Conservation (phyloP, 2,888 invertebrate genomes). For the Exocentrus adspersus region DNA sequence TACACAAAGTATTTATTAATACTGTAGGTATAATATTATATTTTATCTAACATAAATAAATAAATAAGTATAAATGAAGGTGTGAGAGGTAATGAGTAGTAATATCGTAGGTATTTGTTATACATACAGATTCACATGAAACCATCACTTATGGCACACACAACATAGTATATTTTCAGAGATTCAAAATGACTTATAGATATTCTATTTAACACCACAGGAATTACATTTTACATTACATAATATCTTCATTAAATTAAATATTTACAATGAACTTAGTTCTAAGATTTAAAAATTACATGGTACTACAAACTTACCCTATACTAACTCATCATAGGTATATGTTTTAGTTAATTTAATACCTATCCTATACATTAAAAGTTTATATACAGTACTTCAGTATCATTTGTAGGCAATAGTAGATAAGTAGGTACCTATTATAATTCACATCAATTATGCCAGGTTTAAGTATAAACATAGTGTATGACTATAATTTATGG, state of each 20-base stretch:
- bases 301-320: no score
- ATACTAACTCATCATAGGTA: no score
- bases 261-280: slow-evolving; percentile 46
- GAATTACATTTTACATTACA: slow-evolving; percentile 17
- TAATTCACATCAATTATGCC: slow-evolving; percentile 38
- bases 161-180: slow-evolving; percentile 12
- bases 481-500: no score
- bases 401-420: slow-evolving; percentile 52
- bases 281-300: slow-evolving; percentile 34
- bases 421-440: no score
- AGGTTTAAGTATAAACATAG: slow-evolving; percentile 46
- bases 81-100: slow-evolving; percentile 32
- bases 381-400: slow-evolving; percentile 56
- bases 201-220: slow-evolving; percentile 27
- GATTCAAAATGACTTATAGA: slow-evolving; percentile 5
- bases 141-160: slow-evolving; percentile 41
- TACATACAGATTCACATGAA: slow-evolving; percentile 30
- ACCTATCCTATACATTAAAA: slow-evolving; percentile 55
- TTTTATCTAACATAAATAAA: slow-evolving; percentile 32
- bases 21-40: slow-evolving; percentile 44
- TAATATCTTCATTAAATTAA: slow-evolving; percentile 30
- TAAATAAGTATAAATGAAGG: slow-evolving; percentile 33
- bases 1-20: slow-evolving; percentile 53
- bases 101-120: slow-evolving; percentile 16
- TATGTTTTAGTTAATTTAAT: slow-evolving; percentile 29